Evolutionary conservation across 2,888 invertebrate species (phyloP).

Genomic region (Pimpla rufipes): DNA sequence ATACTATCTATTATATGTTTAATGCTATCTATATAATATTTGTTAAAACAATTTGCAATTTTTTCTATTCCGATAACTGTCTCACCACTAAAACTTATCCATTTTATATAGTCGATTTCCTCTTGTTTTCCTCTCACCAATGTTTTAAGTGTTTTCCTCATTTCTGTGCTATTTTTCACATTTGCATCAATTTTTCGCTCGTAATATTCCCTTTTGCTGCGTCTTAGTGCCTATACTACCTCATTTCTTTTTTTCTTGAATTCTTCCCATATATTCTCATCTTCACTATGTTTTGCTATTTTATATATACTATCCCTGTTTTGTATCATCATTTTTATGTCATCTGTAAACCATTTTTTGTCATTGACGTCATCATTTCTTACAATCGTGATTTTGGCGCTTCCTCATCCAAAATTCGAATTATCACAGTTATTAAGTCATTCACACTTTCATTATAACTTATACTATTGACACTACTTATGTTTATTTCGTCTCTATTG

Average conservation of each 20-base stretch:
- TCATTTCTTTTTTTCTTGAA: background rate
- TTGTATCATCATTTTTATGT: slow-evolving; percentile 19
- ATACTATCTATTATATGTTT: background rate
- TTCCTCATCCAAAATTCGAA: background rate
- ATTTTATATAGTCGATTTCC: background rate
- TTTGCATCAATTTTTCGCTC: background rate
- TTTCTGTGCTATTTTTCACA: background rate
- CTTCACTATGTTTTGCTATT: background rate
- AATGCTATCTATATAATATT: slow-evolving; percentile 9
- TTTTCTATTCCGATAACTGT: background rate
- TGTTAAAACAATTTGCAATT: background rate
- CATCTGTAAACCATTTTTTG: slow-evolving; percentile 9
- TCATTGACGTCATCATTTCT: too few relatives aligned
- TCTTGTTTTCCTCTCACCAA: background rate
- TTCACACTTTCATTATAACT: slow-evolving; percentile 1
- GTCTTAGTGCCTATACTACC: background rate
- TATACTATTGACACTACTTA: background rate
- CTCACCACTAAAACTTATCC: background rate
- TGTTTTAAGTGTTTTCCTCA: slow-evolving; percentile 1
- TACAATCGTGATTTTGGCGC: background rate
- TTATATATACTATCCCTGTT: background rate
- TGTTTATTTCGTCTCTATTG: slow-evolving; percentile 2
- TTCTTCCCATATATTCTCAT: slow-evolving; percentile 1
- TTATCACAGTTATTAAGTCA: slow-evolving; percentile 12
- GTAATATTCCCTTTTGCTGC: background rate